Percentiles rank a stretch among this genome's conserved stretches.
Conservation (phyloP, 2,797 vertebrate species). For the Chiloscyllium punctatum region DNA sequence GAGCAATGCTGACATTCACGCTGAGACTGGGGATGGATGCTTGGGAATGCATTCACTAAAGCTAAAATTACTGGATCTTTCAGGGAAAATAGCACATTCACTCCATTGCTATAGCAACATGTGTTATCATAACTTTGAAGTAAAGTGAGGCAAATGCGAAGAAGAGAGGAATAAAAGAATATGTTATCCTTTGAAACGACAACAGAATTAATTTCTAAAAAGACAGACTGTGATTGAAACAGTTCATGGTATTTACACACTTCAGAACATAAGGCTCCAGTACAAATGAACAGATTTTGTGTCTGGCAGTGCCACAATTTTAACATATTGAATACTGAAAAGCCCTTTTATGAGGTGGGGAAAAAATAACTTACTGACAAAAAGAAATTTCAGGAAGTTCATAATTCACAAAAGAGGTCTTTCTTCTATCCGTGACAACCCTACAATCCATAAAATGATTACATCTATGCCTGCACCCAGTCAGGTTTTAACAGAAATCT, state of each 20-base stretch:
- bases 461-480: neutral
- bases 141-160: neutral
- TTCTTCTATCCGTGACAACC: neutral
- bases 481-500: neutral
- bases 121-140: neutral
- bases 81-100: neutral
- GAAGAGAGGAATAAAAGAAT: constrained; percentile 15
- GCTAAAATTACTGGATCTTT: neutral
- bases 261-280: neutral
- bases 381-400: neutral
- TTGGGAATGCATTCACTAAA: neutral
- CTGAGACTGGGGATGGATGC: neutral
- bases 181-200: neutral
- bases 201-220: constrained; percentile 9
- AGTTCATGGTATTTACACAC: constrained; percentile 12
- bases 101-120: constrained; percentile 10
- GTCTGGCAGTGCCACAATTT: neutral
- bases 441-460: neutral
- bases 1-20: neutral
- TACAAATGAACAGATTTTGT: neutral
- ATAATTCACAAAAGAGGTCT: neutral
- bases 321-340: neutral
- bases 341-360: neutral
- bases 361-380: neutral
- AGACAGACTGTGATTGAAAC: constrained; percentile 6